Evolutionary conservation across 2,113 vertebrate species (phyloP), one percentile per base, ranked within the genome.

Genomic region (Panthera tigris): DNA sequence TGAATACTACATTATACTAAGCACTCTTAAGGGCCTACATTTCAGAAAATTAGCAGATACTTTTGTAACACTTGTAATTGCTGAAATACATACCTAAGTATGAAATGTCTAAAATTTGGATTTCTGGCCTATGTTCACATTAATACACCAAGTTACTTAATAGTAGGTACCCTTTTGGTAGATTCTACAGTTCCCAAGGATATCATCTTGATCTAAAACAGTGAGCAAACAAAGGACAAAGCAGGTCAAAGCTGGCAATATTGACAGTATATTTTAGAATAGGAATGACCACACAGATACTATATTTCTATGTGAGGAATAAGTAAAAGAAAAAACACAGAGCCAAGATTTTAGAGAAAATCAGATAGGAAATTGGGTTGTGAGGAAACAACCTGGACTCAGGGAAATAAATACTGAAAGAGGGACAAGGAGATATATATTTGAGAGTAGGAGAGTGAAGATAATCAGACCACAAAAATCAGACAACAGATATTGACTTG

Each of bases 61-160:
- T 96, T 50, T 95, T 79, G 50, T 96, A 85, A 33, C 5, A 23
- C 89, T 87, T 94, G 2, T 48, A 83, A 81, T 91, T 90, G 45
- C 48, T 79, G 2, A 69, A 88, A 41, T 1, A 61, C 19, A 10
- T 12, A 31, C 5, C 8, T n/a, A 6, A 31, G 0, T 61, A 1
- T 96, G 27, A 94, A 68, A 19, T 97, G 36, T 19, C 0, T 0
- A 21, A 36, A 29, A n/a, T 48, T 97, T 97, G 29, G 3, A 29
- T 80, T 82, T 29, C 18, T 90, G 36, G 41, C 19, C 88, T 85
- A 31, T 52, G 19, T 25, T 39, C 31, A 41, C 13, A 69, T 21
- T 61, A 33, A 18, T 69, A 29, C 4, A 36, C 16, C 29, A 27
- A 48, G 14, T 52, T 36, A 29, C 16, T 89, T 83, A 31, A 65